Base-by-base conservation (phyloP, 1,140 invertebrate species). In the Rhopalosiphum maidis region DNA sequence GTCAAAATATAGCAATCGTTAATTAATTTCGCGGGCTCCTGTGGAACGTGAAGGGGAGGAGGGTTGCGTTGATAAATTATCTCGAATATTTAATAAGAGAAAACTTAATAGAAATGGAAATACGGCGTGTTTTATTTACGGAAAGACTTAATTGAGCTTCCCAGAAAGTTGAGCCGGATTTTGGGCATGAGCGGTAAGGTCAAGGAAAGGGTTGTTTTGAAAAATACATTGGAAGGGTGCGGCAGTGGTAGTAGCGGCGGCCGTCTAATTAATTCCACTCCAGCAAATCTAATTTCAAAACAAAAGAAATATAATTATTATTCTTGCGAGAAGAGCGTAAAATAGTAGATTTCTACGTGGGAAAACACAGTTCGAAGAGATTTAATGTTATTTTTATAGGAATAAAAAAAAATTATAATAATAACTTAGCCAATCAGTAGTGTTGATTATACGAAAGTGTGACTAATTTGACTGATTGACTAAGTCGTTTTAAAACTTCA, bases 41-140 rank as follows among this genome's bases (percentile, higher is more conserved):
- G 89, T 90, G 6, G 8, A 90, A 68, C 46, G 90, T 48, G 43
- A 37, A 83, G 18, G 11, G 11, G 30, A 51, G 51, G 60, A n/a
- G 35, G 91, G 91, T 83, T 55, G 91, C 43, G 35, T 93, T 93
- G 91, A 93, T 93, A 93, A 93, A 93, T 93, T 86, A 93, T 93
- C 91, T 41, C 91, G 91, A 93, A 93, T 93, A 93, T 93, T 93
- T 93, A 93, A 93, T 86, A 93, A 93, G 91, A 93, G 91, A 86
- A 93, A 93, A 93, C 91, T 93, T 93, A 93, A 93, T 93, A 93
- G 91, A 93, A 93, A 93, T 93, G 91, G 77, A 93, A 93, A 93
- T 93, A 86, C 91, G 91, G 60, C 60, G 91, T 92, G 91, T 85
- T 93, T 93, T 93, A 93, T 93, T 93, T 93, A 93, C 68, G 82